phyloP scores from a whole-genome alignment of 2,797 vertebrate species.

The Gadopsis marmoratus region DNA sequence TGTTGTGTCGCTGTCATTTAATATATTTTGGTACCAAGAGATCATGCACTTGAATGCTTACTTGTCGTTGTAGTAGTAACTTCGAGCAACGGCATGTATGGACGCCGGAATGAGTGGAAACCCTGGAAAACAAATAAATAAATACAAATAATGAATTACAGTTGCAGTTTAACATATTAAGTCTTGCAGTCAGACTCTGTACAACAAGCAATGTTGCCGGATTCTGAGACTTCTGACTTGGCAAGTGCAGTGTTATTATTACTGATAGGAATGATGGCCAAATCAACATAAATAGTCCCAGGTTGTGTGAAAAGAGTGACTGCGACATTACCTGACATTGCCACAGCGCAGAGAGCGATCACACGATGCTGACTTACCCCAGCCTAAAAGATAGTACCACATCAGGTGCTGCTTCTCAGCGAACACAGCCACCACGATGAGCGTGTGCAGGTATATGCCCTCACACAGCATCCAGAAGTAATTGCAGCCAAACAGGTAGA shows the following conservation, averaged over 20 bases:
- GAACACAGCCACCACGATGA: constrained; percentile 98
- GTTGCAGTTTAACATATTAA: neutral
- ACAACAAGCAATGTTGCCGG: neutral
- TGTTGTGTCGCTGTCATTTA: neutral
- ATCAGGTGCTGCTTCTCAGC: constrained; percentile 97
- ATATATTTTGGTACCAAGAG: no score
- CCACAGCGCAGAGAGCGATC: neutral
- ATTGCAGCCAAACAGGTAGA: constrained; percentile 96
- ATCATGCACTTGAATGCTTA: constrained; percentile 75
- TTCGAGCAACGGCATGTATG: constrained; percentile 93
- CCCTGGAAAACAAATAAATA: constrained; percentile 78
- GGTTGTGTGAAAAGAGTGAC: neutral
- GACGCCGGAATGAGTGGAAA: constrained; percentile 95
- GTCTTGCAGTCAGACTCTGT: neutral
- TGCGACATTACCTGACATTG: neutral
- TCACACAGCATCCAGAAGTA: constrained; percentile 99
- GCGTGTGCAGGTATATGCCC: constrained; percentile 96
- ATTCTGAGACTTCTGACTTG: neutral
- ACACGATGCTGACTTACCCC: constrained; percentile 87
- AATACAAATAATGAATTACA: neutral
- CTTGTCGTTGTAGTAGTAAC: constrained; percentile 97
- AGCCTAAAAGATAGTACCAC: constrained; percentile 98
- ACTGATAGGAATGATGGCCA: neutral
- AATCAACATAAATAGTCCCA: neutral
- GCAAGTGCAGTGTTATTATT: neutral